Evolutionary conservation across 2,113 vertebrate genomes (phyloP), one percentile per base, ranked within the genome.

Genomic region (Trematocara unimaculatum): DNA sequence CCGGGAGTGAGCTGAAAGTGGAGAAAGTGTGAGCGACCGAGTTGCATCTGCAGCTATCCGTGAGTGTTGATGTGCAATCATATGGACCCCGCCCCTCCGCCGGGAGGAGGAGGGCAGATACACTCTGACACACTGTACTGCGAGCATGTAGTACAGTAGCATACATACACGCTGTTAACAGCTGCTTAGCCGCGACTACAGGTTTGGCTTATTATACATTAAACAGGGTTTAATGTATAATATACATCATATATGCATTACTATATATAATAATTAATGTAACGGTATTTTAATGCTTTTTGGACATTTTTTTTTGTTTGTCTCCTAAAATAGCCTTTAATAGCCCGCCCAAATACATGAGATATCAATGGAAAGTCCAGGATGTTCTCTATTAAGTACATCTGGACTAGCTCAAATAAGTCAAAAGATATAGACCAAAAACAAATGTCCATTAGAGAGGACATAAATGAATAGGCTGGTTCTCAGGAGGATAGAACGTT

Each of bases 61-160:
- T 81, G 29, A 13, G 2, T 53, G 83, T 35, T 77, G 80, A 64
- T 56, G 88, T 64, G 78, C 88, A 79, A 60, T 82, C 87, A 74
- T 64, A 89, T 64, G 62, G 62, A 85, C 89, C 90, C 94, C 92
- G 92, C 92, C 94, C 94, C 89, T 90, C 74, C 7, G 23, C 55
- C 85, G 81, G 86, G 60, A 90, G 90, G 90, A 89, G 89, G 84
- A 45, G 91, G 56, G 54, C 51, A 23, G 23, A 40, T 3, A 74
- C 89, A 80, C 67, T 14, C 72, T 53, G 70, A 29, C 83, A 74
- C 18, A 20, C 13, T n/a, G 38, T 23, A 18, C 31, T 35, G 54
- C n/a, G 45, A 77, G 64, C 42, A 62, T 2, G 56, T 5, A 67
- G 77, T 49, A 35, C 38, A 29, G 45, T 40, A 58, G 15, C 54